Evolutionary conservation across 2,797 vertebrate genomes (phyloP), one percentile per base, ranked within the genome.

Genomic region (Semotilus atromaculatus): DNA sequence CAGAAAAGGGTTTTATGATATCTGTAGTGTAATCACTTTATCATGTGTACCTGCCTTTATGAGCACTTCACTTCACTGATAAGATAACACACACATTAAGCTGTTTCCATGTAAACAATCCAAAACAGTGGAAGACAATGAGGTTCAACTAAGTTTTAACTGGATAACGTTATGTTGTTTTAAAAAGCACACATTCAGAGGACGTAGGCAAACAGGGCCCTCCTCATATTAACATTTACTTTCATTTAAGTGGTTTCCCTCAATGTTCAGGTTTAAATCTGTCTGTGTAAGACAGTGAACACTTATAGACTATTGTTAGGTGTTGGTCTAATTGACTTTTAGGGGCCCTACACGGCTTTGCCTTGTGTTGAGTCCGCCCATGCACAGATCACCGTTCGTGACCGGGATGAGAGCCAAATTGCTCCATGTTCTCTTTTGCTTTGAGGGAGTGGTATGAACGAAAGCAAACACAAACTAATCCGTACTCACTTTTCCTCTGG

Each of bases 381-480:
- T 68, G 23, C 48, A 36, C n/a, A 62, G 51, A 68, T 76, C 82
- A 60, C 71, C 67, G 40, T 64, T 62, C 55, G 66, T 60, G 73
- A 83, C 53, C 40, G 80, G 81, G 58, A 80, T 29, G 60, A 45
- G 73, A 81, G 74, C 84, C 79, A 83, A 78, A 76, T 53, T 73
- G 74, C 55, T 82, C 29, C n/a, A 53, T 88, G 64, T 80, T 85
- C 58, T 74, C 55, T 68, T 83, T 81, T 86, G 81, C 82, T 90
- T 83, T 86, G 81, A 87, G 89, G 89, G 88, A 88, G 89, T 87
- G 89, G 87, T 89, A 80, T 75, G 80, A 89, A 87, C 34, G 51
- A 81, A 86, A 88, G 85, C 79, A 89, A 81, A 90, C 80, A 73
- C 74, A 85, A 71, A 83, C 67, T 80, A 66, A 82, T 82, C 55